Conservation (phyloP, 2,113 vertebrate species). For the Capricornis sumatraensis region DNA sequence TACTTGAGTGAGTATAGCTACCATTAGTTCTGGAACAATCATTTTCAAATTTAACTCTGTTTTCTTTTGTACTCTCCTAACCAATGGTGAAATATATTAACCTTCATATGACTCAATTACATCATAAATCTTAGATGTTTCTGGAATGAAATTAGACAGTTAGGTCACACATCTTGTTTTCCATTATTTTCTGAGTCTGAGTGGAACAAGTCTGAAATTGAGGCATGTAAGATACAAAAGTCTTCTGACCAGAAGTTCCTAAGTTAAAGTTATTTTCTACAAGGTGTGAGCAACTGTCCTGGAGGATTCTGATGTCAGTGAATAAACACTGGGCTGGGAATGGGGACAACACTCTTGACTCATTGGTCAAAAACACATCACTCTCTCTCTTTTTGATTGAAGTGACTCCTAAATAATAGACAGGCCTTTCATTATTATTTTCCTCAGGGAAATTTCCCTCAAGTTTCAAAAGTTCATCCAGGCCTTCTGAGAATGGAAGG, state of each 20-base stretch:
- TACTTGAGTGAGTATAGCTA: neutral
- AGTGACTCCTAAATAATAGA: constrained; percentile 85
- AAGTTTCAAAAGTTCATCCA: constrained; percentile 84
- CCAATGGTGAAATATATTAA: neutral
- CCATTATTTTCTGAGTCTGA: constrained; percentile 70
- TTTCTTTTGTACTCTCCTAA: neutral
- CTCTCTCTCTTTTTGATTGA: constrained; percentile 69
- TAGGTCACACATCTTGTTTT: constrained; percentile 67
- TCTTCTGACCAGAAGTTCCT: constrained; percentile 37
- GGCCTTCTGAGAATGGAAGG: constrained; percentile 86
- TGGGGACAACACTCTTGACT: constrained; percentile 26
- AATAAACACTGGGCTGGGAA: constrained; percentile 58
- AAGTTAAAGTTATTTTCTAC: constrained; percentile 63
- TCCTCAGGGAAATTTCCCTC: constrained; percentile 71
- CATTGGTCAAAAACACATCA: constrained; percentile 47
- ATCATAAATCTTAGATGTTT: neutral
- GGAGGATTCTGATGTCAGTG: constrained; percentile 45
- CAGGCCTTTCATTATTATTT: constrained; percentile 66
- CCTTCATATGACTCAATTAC: neutral
- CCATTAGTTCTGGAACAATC: neutral
- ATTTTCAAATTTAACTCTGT: neutral
- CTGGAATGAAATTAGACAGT: neutral
- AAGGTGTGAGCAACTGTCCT: constrained; percentile 64
- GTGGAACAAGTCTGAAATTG: constrained; percentile 85
- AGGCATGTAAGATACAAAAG: constrained; percentile 86